phyloP scores from a whole-genome alignment of 2,113 vertebrate genomes.

The Hyaena hyaena region DNA sequence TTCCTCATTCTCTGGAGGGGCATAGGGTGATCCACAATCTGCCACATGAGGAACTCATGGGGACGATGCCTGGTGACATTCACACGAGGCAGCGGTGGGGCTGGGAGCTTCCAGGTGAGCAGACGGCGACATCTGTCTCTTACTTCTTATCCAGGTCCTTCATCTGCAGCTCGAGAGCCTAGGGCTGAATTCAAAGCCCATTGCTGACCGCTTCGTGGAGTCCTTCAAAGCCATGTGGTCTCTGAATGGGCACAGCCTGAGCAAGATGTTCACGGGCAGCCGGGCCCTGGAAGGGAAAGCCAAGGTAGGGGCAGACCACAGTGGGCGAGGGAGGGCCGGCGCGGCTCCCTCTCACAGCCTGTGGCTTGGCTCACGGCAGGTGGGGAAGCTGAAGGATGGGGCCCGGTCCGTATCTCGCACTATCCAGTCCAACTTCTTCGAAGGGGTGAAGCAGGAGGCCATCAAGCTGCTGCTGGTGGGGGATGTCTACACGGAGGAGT shows the following conservation, averaged over 20 bases:
- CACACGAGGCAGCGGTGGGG: fast-evolving
- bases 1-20: not conserved
- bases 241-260: slow-evolving; percentile 87
- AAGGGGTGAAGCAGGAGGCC: slow-evolving; percentile 89
- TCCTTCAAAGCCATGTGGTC: slow-evolving; percentile 89
- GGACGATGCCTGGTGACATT: fast-evolving
- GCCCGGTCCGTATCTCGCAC: slow-evolving; percentile 89
- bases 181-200: slow-evolving; percentile 85
- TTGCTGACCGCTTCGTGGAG: slow-evolving; percentile 87
- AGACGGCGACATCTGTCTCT: fast-evolving
- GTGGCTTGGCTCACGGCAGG: slow-evolving; percentile 71
- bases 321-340: fast-evolving
- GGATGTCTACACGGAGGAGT: slow-evolving; percentile 85
- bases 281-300: slow-evolving; percentile 89
- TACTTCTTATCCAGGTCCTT: slow-evolving; percentile 83
- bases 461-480: slow-evolving; percentile 87
- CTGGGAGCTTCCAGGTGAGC: fast-evolving
- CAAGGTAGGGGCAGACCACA: slow-evolving; percentile 81
- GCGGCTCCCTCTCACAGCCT: fast-evolving
- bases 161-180: slow-evolving; percentile 87
- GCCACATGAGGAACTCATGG: fast-evolving
- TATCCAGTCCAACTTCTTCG: slow-evolving; percentile 89
- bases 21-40: fast-evolving
- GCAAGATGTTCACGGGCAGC: slow-evolving; percentile 88
- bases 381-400: slow-evolving; percentile 89